These are phyloP conservation scores for Plectropomus leopardus DNA, from an alignment of 2,113 vertebrate species.

Conservation along the genomic window DNA sequence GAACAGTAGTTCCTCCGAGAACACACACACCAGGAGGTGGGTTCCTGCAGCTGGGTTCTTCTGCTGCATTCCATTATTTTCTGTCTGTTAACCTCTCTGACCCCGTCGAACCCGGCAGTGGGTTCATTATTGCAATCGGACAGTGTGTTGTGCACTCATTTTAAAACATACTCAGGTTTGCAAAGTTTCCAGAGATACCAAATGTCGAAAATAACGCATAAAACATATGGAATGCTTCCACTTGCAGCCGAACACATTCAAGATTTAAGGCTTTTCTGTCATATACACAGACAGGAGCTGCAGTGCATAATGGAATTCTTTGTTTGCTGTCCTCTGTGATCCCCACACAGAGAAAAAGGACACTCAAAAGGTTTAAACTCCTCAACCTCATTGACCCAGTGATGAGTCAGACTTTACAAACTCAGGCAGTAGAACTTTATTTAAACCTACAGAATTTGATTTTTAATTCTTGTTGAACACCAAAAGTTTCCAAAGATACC, in stretches of 20 bases:
- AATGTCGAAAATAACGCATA: not conserved
- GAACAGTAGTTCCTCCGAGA: slow-evolving; percentile 21
- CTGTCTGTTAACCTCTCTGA: slow-evolving; percentile 19
- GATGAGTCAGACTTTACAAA: not conserved
- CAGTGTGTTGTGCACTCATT: not conserved
- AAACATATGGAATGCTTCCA: not conserved
- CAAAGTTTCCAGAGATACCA: not conserved
- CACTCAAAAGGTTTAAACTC: too few species aligned
- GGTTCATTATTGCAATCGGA: not conserved
- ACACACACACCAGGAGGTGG: not conserved
- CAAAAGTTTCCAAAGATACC: not conserved
- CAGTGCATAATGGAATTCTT: not conserved
- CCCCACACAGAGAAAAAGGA: too few species aligned
- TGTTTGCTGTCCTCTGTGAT: not conserved
- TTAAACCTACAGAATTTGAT: not conserved
- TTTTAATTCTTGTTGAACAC: not conserved
- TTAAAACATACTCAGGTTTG: not conserved
- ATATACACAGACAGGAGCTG: not conserved
- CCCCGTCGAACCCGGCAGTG: not conserved
- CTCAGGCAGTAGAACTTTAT: not conserved
- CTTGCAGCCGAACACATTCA: not conserved
- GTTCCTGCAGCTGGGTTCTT: slow-evolving; percentile 12
- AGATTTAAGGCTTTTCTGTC: not conserved
- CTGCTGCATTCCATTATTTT: slow-evolving; percentile 8
- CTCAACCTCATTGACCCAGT: not conserved